Evolutionary conservation across 2,888 invertebrate species (phyloP), one percentile per base, ranked within the genome.

Genomic region (Melieria omissa): DNA sequence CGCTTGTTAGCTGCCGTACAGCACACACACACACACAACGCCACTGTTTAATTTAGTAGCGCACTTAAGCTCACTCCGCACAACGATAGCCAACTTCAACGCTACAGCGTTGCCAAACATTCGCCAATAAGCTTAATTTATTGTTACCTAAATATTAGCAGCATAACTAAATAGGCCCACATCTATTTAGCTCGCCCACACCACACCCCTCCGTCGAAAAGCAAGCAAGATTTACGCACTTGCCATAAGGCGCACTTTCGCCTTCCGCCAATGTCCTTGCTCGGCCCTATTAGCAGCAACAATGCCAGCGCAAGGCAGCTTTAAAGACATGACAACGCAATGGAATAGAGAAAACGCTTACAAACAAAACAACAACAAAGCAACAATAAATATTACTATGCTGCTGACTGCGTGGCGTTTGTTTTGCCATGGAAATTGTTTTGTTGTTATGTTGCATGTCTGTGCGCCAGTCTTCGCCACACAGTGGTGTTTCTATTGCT

Each of bases 121-220:
- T 52, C 14, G n/a, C 8, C 52, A 52, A 52, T 52, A 14, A 52
- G 82, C 81, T 80, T 81, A 80, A 81, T 81, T 82, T 81, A 82
- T 81, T 81, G 78, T 80, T 77, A 72, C 55, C 67, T 73, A 65
- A 65, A 65, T 65, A 65, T 45, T 57, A 65, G 54, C 57, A 65
- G 57, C 65, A 65, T 65, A 57, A 57, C 65, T 57, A 65, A 65
- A 65, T 55, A 65, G 65, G 57, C 65, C 57, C 55, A 65, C 55
- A 65, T 45, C 65, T 57, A 65, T 65, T 65, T 65, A 55, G 29
- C 29, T 29, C 29, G 29, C 29, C 29, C 29, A 29, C 29, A 29
- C 29, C 29, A 29, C 29, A 29, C 29, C 29, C 29, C 29, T 29
- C 29, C 29, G 29, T 29, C 29, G 29, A 29, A 29, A 29, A 29